Percentiles rank a stretch among this genome's conserved stretches.
phyloP scores from a whole-genome alignment of 1,140 invertebrate genomes.

The Dryas iulia region DNA sequence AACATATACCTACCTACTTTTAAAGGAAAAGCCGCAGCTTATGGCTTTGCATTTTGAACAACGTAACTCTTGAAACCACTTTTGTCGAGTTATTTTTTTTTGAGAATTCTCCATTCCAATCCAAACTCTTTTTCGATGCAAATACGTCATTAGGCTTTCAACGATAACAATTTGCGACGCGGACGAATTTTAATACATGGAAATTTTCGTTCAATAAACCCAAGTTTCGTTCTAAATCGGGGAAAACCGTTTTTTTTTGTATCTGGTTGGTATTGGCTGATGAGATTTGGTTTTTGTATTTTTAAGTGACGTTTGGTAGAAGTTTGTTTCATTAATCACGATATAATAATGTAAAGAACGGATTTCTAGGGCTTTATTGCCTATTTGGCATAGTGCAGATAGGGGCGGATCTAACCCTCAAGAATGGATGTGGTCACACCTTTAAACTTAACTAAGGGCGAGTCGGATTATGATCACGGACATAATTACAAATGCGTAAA shows the following conservation, averaged over 20 bases:
- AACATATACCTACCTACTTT: neutral
- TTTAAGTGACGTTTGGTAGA: neutral
- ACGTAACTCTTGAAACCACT: conserved; percentile 17
- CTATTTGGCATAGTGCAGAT: too few species aligned
- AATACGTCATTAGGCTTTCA: conserved; percentile 54
- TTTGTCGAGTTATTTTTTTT: conserved; percentile 27
- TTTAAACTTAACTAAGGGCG: too few species aligned
- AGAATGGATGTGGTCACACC: too few species aligned
- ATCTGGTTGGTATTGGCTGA: neutral
- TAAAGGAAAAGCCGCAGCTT: neutral
- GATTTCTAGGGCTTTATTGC: too few species aligned
- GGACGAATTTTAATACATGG: conserved; percentile 60
- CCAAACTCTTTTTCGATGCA: conserved; percentile 59
- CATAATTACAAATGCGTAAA: too few species aligned
- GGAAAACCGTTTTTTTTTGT: neutral
- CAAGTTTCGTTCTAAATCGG: conserved; percentile 14
- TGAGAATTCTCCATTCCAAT: conserved; percentile 32
- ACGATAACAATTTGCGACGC: conserved; percentile 54
- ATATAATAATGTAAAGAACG: too few species aligned
- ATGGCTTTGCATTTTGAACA: conserved; percentile 10
- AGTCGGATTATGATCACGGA: too few species aligned
- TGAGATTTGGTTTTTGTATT: neutral
- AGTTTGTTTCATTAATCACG: too few species aligned
- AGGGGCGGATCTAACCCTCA: too few species aligned
- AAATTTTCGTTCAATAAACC: conserved; percentile 43